Base-by-base conservation (phyloP, 2,113 vertebrate species). In the Lasiurus borealis region DNA sequence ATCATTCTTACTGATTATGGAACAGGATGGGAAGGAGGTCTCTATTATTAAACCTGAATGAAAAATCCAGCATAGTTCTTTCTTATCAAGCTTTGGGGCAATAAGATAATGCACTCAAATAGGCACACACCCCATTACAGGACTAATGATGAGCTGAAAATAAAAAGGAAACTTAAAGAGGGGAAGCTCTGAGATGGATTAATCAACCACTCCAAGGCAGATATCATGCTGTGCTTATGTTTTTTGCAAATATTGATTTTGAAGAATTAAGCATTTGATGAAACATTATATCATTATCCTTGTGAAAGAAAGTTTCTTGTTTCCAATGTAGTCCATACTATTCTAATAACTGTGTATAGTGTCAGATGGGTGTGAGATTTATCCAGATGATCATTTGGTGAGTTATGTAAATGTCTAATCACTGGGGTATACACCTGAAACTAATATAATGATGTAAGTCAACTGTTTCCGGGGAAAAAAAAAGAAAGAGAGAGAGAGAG, bases 211-310 rank as follows among this genome's bases (percentile, higher is more conserved):
- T 96, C 69, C 57, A 86, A 95, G 96, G 95, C 97, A 96, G 54
- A 62, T 23, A 54, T 40, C 95, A 82, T 95, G 93, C 95, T 95
- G 93, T 95, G 95, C 95, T 88, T 92, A 92, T 48, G 68, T 88
- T 80, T 95, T 92, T 57, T 94, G n/a, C 82, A 96, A 96, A 97
- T 96, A 94, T 82, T 95, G 90, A 96, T 90, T 96, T 93, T 94
- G 64, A 96, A 95, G 71, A 90, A 96, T 95, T 96, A 95, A 97
- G 92, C 71, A 93, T 76, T n/a, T 80, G 77, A 57, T 64, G 90
- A 90, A 87, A 73, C 69, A 82, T 14, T 31, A 84, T 91, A 46
- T 71, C 78, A 81, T 40, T 95, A 76, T 96, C 75, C 10, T 14
- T 57, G 7, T 48, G 59, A 92, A 92, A 81, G 69, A 96, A 85